A percentile compares a stretch with the other conserved stretches of the same genome.
Evolutionary conservation across 2,113 vertebrate genomes (phyloP).

Genomic region (Buteo buteo): DNA sequence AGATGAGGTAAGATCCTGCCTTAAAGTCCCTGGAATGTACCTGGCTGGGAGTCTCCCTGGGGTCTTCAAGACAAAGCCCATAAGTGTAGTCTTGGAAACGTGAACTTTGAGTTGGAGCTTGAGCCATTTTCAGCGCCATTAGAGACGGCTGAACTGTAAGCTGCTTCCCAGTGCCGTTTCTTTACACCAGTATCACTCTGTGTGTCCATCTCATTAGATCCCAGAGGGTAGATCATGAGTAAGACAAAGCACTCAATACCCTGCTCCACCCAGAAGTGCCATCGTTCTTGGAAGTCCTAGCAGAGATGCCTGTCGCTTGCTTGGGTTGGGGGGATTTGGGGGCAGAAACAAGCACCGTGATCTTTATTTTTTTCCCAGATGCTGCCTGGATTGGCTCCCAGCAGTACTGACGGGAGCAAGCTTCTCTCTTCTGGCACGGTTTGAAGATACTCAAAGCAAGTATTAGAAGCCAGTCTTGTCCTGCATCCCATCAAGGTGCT

Average conservation of each 20-base stretch:
- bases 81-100: neutral
- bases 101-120: neutral
- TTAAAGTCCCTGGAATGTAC: neutral
- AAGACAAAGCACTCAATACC: neutral
- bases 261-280: neutral
- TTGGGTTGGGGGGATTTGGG: neutral
- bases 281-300: neutral
- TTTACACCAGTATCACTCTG: neutral
- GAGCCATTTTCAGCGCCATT: neutral
- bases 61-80: neutral
- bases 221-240: neutral
- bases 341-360: neutral
- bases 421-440: neutral
- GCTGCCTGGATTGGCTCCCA: neutral
- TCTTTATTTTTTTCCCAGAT: neutral
- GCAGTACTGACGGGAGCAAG: neutral
- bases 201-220: rapidly evolving
- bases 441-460: neutral
- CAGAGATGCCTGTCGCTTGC: neutral
- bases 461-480: neutral
- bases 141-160: neutral
- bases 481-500: neutral
- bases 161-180: neutral
- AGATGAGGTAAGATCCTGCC: neutral
- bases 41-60: neutral